Base-by-base conservation (phyloP, 2,888 invertebrate species). In the Apodemia mormo region DNA sequence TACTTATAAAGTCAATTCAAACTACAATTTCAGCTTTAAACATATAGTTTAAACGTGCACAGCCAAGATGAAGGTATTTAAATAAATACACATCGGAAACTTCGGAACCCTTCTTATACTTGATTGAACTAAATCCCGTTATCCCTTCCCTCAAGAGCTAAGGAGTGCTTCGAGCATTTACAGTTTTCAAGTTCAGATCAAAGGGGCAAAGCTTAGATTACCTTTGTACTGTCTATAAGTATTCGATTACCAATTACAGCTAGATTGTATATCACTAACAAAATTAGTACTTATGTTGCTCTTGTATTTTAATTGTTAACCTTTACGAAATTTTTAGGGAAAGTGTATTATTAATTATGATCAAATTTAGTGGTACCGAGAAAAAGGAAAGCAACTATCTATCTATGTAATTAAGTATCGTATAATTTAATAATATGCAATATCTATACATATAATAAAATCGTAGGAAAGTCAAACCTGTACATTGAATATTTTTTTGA, bases 111-210 rank as follows among this genome's bases (percentile, higher is more conserved):
- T 75, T 75, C 77, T 75, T 75, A 72, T 77, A 77, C 77, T 77
- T 77, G 78, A 77, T 78, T 77, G 78, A 77, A 76, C 78, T 76
- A 77, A 78, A 77, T 78, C 78, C 76, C 74, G 76, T 77, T 77
- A 78, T 78, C 77, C 78, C 74, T 74, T 72, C 74, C 74, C 75
- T 76, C 73, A 68, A 77, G 77, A 77, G 75, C 76, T 73, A 72
- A 75, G 72, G 72, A 76, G 75, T 75, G 72, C 76, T 77, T 76
- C 70, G 75, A 77, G 76, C 75, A 74, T 78, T 76, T 74, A 77
- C 76, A 78, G 78, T 76, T 76, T 76, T 74, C 74, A 75, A 74
- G 75, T 74, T 74, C 73, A 71, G 71, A 68, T 73, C 64, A 43
- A 56, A 65, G 69, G 65, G 45, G 66, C 45, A 65, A 14, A 37